Percentiles rank a stretch among this genome's conserved stretches.
These are phyloP conservation scores for Teleopsis dalmanni DNA, from an alignment of 1,140 invertebrate species.

Conservation along the genomic window DNA sequence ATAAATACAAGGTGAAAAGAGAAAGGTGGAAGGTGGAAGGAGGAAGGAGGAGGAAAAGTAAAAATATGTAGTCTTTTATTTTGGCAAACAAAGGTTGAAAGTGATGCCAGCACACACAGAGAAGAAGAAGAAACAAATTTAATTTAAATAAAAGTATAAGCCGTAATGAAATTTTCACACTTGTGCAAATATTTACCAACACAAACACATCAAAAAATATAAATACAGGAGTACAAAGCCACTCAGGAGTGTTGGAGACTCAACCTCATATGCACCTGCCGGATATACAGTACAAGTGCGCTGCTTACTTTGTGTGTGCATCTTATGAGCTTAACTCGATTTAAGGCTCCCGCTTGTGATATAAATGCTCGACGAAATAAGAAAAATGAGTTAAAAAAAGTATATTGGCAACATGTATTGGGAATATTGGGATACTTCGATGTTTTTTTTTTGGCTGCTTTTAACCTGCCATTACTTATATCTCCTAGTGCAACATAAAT, in stretches of 20 bases:
- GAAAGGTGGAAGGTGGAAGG: too few relatives aligned
- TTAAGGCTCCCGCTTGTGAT: slow-evolving; percentile 43
- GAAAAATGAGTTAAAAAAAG: too few relatives aligned
- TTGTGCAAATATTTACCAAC: slow-evolving; percentile 43
- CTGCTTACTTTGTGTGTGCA: slow-evolving; percentile 8
- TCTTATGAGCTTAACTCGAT: slow-evolving; percentile 43
- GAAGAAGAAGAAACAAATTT: slow-evolving; percentile 26
- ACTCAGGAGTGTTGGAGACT: slow-evolving; percentile 1
- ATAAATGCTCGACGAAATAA: slow-evolving; percentile 36
- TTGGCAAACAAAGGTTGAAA: too few relatives aligned
- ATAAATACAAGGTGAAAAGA: too few relatives aligned
- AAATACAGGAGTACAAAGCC: not conserved
- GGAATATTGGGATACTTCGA: slow-evolving; percentile 3
- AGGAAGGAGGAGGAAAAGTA: too few relatives aligned
- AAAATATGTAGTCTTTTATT: too few relatives aligned
- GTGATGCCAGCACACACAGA: not conserved
- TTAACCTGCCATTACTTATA: too few relatives aligned
- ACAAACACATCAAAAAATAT: not conserved
- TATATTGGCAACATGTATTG: slow-evolving; percentile 21
- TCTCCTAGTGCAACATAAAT: not conserved
- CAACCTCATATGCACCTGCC: not conserved
- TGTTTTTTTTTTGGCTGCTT: too few relatives aligned
- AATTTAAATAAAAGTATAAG: slow-evolving; percentile 43
- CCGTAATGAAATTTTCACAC: slow-evolving; percentile 44
- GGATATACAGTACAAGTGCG: slow-evolving; percentile 3